Evolutionary conservation across 2,113 vertebrate species (phyloP).

Genomic region (Lycocorax pyrrhopterus): DNA sequence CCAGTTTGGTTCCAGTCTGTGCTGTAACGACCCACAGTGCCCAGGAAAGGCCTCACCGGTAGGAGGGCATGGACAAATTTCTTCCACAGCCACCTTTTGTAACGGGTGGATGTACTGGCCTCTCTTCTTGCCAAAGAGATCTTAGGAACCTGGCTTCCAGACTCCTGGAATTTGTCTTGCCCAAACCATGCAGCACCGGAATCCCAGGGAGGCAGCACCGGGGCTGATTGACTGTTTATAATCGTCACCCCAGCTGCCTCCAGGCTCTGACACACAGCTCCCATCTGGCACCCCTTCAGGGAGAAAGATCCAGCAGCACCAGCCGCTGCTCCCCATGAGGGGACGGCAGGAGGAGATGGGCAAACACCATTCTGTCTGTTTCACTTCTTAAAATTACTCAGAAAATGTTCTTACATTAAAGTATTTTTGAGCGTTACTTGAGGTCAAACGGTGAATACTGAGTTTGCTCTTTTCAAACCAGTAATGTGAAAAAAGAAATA

Average conservation of each 20-base stretch:
- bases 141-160: neutral
- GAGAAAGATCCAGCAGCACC: neutral
- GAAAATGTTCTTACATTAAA: neutral
- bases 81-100: neutral
- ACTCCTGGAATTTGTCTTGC: neutral
- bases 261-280: neutral
- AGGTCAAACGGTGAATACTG: neutral
- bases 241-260: neutral
- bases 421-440: neutral
- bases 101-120: neutral
- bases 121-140: neutral
- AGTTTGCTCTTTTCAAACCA: neutral
- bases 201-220: rapidly evolving
- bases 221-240: rapidly evolving
- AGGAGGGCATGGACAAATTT: neutral
- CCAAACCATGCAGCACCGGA: neutral
- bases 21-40: neutral
- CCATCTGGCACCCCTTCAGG: neutral
- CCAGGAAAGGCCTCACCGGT: neutral
- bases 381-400: neutral
- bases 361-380: neutral
- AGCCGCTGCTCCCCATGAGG: neutral
- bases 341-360: neutral
- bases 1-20: neutral
- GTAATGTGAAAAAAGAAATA: neutral